Base-by-base conservation (phyloP, 2,888 invertebrate genomes). In the Leistus spinibarbis region DNA sequence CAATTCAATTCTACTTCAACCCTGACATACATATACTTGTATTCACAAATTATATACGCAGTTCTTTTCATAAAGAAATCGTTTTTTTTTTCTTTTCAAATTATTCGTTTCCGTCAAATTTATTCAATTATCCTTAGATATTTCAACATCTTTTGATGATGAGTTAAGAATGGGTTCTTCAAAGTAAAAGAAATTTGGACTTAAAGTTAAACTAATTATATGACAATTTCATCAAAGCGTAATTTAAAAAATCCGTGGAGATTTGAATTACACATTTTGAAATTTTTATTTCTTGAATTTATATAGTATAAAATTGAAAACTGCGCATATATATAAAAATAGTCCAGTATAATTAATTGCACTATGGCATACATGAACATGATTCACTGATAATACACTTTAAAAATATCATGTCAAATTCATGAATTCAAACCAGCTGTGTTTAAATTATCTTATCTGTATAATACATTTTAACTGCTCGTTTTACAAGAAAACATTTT, bases 371-470 rank as follows among this genome's bases (percentile, higher is more conserved):
- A 3, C 16, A 54, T 54, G 5, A n/a, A 54, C 13, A 71, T 71
- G 71, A 71, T 64, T 71, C 71, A 71, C 64, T 71, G 71, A 71
- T 71, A 71, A 71, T 54, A 60, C 16, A 9, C 13, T 57, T 27
- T 17, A 69, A 69, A 57, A 54, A 64, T 70, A 24, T 63, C 27
- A 54, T 71, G 56, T 71, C 54, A 54, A 71, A 64, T 60, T 53
- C 64, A 27, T n/a, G 71, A 71, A 71, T 60, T 71, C 53, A 64
- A 64, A 71, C 63, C 71, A 71, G 71, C 71, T 71, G 71, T 64
- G 54, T 60, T 63, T 40, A 53, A 54, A 54, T 64, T 53, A 70
- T 71, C 71, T 71, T 71, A 71, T 71, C 71, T 63, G 16, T 64
- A n/a, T 17, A 64, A 17, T 54, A 54, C 54, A 54, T 13, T 54